Evolutionary conservation across 2,888 invertebrate species (phyloP).

Genomic region (Andrena praecox): DNA sequence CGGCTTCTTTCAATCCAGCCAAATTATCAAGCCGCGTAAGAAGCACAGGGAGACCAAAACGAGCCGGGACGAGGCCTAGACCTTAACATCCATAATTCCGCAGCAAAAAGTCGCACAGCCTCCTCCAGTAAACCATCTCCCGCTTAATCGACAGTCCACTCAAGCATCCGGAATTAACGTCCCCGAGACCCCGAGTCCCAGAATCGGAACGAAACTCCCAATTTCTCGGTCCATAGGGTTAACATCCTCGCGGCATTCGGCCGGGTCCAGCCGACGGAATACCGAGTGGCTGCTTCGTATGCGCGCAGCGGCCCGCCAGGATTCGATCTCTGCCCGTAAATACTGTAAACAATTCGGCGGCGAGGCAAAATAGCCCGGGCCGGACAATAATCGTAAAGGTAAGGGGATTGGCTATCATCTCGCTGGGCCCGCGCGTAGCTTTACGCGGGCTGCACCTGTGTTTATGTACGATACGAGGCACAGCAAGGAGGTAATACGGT

Average conservation of each 20-base stretch:
- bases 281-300: conserved; percentile 39
- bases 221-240: conserved; percentile 29
- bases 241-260: not conserved
- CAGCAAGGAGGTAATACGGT: conserved; percentile 49
- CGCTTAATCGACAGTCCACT: not conserved
- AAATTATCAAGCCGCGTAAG: too few relatives aligned
- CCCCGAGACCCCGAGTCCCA: not conserved
- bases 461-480: conserved; percentile 42
- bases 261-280: conserved; percentile 12
- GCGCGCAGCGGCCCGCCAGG: conserved; percentile 48
- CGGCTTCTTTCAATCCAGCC: too few relatives aligned
- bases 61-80: too few relatives aligned
- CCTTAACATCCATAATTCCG: too few relatives aligned
- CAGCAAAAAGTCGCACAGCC: too few relatives aligned
- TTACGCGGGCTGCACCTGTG: conserved; percentile 21
- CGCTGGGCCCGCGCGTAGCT: conserved; percentile 29
- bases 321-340: conserved; percentile 78
- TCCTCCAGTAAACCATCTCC: too few relatives aligned
- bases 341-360: conserved; percentile 79
- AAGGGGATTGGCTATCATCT: conserved; percentile 79
- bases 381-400: conserved; percentile 81
- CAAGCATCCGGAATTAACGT: not conserved
- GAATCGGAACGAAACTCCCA: conserved; percentile 18
- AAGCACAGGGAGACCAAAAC: too few relatives aligned
- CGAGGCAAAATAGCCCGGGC: conserved; percentile 63